A percentile compares a stretch with the other conserved stretches of the same genome.
Conservation (phyloP, 2,113 vertebrate genomes). For the Syrmaticus mikado region DNA sequence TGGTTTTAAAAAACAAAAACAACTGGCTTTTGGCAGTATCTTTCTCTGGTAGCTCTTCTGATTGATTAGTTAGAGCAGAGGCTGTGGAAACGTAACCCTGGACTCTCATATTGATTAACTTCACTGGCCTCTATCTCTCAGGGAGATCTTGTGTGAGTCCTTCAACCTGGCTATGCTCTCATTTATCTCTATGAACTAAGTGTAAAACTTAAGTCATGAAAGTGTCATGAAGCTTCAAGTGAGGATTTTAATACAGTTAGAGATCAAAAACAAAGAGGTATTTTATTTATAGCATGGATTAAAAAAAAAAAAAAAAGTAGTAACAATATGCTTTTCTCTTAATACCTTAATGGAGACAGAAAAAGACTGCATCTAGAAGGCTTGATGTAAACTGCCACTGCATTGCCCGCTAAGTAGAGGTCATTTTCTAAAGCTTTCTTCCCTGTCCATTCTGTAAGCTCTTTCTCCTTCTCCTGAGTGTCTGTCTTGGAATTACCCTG, state of each 20-base stretch:
- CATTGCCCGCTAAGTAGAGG: not conserved
- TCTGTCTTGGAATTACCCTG: not conserved
- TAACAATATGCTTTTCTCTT: not conserved
- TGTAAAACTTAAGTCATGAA: not conserved
- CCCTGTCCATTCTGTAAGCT: not conserved
- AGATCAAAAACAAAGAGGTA: fast-evolving
- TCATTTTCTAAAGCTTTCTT: not conserved
- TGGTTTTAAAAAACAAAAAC: conserved; percentile 12
- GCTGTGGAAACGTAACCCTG: conserved; percentile 24
- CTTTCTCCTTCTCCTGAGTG: not conserved
- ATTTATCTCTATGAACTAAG: not conserved
- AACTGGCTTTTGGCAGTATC: conserved; percentile 30
- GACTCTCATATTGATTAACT: not conserved
- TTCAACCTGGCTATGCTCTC: not conserved
- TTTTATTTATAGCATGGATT: not conserved
- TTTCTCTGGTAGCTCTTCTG: not conserved
- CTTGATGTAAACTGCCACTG: not conserved
- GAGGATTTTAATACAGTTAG: not conserved
- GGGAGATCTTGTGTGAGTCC: not conserved
- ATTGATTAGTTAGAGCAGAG: conserved; percentile 46
- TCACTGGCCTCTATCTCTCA: not conserved
- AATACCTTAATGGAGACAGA: not conserved
- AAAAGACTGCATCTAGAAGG: not conserved
- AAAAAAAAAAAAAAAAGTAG: not conserved
- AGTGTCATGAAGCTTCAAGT: not conserved